phyloP scores from a whole-genome alignment of 1,140 invertebrate genomes.

The Arion vulgaris region DNA sequence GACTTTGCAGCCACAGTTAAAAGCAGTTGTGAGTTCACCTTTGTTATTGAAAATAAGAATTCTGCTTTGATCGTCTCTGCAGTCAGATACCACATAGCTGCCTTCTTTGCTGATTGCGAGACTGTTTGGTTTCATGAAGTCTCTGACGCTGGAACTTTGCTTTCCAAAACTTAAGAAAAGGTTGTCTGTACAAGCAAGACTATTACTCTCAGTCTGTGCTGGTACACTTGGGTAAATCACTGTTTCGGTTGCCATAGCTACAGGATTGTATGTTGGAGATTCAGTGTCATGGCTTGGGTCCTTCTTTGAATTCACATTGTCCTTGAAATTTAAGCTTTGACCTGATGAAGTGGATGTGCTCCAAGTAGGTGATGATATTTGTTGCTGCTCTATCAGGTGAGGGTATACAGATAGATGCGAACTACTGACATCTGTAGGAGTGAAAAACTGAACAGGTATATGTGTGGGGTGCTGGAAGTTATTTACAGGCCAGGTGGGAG shows the following conservation, averaged over 20 bases:
- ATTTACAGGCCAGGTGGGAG: no score
- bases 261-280: not conserved
- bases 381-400: not conserved
- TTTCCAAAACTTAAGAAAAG: constrained; percentile 61
- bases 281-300: constrained; percentile 17
- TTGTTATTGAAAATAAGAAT: constrained; percentile 60
- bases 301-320: not conserved
- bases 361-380: not conserved
- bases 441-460: no score
- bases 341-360: not conserved
- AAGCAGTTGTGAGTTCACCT: constrained; percentile 55
- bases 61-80: constrained; percentile 52
- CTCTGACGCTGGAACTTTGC: constrained; percentile 53
- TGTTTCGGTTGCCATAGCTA: not conserved
- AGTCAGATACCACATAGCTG: constrained; percentile 63
- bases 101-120: constrained; percentile 53
- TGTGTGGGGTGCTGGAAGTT: no score
- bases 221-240: constrained; percentile 39
- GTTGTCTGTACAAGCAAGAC: constrained; percentile 46
- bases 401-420: not conserved
- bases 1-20: constrained; percentile 58
- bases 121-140: constrained; percentile 64
- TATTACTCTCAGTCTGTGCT: constrained; percentile 17
- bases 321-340: not conserved
- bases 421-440: no score